phyloP scores from a whole-genome alignment of 2,888 invertebrate species.

The Autographa gamma region DNA sequence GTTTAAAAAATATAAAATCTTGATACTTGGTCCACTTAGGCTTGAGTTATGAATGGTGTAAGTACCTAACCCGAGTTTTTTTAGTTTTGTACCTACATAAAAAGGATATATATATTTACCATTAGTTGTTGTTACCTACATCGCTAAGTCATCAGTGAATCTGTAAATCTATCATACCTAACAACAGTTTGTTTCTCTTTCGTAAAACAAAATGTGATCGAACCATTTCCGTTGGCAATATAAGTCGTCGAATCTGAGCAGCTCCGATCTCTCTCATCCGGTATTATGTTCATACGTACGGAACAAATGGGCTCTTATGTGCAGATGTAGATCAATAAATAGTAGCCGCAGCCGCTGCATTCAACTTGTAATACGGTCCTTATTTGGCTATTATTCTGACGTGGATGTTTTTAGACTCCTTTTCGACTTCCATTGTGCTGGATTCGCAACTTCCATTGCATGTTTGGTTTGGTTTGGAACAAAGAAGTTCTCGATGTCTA shows the following conservation, averaged over 20 bases:
- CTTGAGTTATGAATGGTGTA: too few relatives aligned
- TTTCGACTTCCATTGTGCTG: not conserved
- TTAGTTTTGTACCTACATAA: too few relatives aligned
- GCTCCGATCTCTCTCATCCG: conserved; percentile 40
- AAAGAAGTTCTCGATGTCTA: not conserved
- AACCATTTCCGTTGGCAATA: conserved; percentile 8
- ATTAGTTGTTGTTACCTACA: too few relatives aligned
- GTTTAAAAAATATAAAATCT: too few relatives aligned
- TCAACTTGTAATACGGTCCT: not conserved
- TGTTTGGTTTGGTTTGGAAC: not conserved
- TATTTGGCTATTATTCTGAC: not conserved
- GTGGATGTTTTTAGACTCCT: not conserved
- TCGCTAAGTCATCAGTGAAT: not conserved
- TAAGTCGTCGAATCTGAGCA: conserved; percentile 20
- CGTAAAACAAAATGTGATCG: not conserved
- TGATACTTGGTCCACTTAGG: too few relatives aligned
- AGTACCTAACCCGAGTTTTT: too few relatives aligned
- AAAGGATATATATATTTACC: too few relatives aligned
- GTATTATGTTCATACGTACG: conserved; percentile 30
- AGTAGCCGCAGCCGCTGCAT: conserved; percentile 14
- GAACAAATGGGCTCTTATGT: conserved; percentile 41
- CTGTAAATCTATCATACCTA: not conserved
- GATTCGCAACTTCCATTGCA: not conserved
- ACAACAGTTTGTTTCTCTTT: not conserved
- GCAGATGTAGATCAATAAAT: conserved; percentile 38